Conservation (phyloP, 2,797 vertebrate genomes). For the Siniperca scherzeri region DNA sequence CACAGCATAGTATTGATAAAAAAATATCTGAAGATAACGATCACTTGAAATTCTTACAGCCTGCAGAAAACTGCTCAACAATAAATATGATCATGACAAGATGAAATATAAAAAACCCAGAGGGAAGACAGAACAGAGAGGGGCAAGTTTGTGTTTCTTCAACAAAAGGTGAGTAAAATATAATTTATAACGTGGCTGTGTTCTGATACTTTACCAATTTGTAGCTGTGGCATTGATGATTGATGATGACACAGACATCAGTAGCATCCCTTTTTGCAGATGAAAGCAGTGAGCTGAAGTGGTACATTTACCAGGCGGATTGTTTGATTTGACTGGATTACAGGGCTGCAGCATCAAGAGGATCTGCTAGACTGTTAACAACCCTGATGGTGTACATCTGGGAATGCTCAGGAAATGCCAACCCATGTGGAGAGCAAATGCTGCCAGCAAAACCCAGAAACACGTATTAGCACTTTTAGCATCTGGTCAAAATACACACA, state of each 20-base stretch:
- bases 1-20: too few relatives aligned
- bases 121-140: too few relatives aligned
- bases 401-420: constrained; percentile 32
- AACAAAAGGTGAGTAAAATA: not conserved
- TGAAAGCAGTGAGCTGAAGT: not conserved
- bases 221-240: not conserved
- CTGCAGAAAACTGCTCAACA: not conserved
- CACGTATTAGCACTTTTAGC: constrained; percentile 1
- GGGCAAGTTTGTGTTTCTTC: too few relatives aligned
- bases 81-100: not conserved
- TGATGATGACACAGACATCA: not conserved
- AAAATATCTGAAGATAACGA: not conserved
- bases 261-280: not conserved
- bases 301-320: not conserved
- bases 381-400: not conserved
- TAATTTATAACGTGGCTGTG: not conserved
- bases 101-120: not conserved
- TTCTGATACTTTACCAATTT: not conserved
- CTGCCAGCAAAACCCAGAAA: constrained; percentile 21
- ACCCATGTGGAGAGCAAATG: constrained; percentile 27
- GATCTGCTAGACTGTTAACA: not conserved
- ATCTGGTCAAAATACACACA: constrained; percentile 7
- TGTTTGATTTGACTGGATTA: not conserved
- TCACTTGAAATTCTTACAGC: not conserved
- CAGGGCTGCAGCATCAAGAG: not conserved